phyloP scores from a whole-genome alignment of 2,113 vertebrate species.

The Rhipidura dahli region DNA sequence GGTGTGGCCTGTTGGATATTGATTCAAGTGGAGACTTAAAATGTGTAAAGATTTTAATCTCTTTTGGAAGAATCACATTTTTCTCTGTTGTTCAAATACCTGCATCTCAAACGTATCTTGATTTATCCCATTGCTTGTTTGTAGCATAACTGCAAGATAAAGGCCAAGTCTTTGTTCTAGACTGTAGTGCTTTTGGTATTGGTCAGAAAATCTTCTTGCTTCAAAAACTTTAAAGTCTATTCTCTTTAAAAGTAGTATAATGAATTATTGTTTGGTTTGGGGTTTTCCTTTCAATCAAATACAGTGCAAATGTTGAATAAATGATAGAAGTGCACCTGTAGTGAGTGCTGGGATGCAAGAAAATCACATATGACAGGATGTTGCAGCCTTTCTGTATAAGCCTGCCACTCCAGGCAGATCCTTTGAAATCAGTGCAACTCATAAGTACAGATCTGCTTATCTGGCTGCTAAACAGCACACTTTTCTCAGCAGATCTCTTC shows the following conservation, averaged over 20 bases:
- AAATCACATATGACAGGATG: background rate
- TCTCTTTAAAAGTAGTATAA: background rate
- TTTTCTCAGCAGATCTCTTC: background rate
- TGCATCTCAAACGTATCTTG: background rate
- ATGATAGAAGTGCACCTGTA: background rate
- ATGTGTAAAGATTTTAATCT: background rate
- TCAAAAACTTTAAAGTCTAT: background rate
- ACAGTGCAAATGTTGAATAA: background rate
- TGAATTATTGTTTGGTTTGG: background rate
- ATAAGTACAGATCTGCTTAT: background rate
- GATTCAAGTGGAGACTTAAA: background rate
- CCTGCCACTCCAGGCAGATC: background rate
- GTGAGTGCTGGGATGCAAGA: background rate
- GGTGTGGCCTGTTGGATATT: background rate
- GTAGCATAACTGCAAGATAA: background rate
- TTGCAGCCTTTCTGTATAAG: background rate
- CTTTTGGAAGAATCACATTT: background rate
- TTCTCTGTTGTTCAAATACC: background rate
- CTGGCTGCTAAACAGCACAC: background rate
- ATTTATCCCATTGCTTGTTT: background rate
- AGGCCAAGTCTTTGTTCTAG: background rate
- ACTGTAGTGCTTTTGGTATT: background rate
- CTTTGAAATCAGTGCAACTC: background rate
- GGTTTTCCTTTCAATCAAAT: background rate
- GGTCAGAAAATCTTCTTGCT: background rate